Percentiles rank a stretch among this genome's conserved stretches.
These are phyloP conservation scores for Drosophila birchii DNA, from an alignment of 2,888 invertebrate genomes.

Conservation along the genomic window DNA sequence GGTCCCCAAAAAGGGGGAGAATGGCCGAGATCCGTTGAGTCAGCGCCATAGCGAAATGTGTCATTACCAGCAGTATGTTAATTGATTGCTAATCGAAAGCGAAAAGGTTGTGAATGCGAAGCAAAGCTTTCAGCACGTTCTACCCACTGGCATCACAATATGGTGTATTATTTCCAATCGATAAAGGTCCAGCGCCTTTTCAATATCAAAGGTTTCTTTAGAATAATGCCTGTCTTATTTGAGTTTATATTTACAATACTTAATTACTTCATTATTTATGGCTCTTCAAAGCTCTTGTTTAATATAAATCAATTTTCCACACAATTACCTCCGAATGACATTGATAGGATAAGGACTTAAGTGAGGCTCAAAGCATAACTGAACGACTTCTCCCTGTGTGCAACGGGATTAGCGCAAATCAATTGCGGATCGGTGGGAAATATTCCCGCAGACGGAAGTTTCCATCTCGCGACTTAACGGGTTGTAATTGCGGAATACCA, in stretches of 20 bases:
- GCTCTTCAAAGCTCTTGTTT: neutral
- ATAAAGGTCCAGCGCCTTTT: neutral
- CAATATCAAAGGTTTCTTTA: neutral
- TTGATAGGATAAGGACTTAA: neutral
- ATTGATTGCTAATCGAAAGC: constrained; percentile 61
- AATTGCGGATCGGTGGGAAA: constrained; percentile 32
- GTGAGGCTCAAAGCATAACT: neutral
- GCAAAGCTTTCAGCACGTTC: constrained; percentile 54
- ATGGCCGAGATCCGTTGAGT: constrained; percentile 59
- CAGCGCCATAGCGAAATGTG: constrained; percentile 50
- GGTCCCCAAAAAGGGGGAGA: constrained; percentile 33
- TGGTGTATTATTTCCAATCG: constrained; percentile 18
- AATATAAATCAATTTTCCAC: too few relatives aligned
- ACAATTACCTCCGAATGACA: neutral
- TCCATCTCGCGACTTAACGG: constrained; percentile 30
- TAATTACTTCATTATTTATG: too few relatives aligned
- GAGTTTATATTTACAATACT: too few relatives aligned
- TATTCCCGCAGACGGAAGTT: constrained; percentile 32
- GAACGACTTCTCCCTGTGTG: neutral
- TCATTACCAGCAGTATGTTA: constrained; percentile 57
- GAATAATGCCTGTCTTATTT: too few relatives aligned
- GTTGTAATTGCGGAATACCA: constrained; percentile 25
- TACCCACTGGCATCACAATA: neutral
- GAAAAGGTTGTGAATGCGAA: constrained; percentile 40
- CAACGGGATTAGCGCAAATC: constrained; percentile 21